Base-by-base conservation (phyloP, 2,888 invertebrate species). In the Chrysotoxum bicinctum region DNA sequence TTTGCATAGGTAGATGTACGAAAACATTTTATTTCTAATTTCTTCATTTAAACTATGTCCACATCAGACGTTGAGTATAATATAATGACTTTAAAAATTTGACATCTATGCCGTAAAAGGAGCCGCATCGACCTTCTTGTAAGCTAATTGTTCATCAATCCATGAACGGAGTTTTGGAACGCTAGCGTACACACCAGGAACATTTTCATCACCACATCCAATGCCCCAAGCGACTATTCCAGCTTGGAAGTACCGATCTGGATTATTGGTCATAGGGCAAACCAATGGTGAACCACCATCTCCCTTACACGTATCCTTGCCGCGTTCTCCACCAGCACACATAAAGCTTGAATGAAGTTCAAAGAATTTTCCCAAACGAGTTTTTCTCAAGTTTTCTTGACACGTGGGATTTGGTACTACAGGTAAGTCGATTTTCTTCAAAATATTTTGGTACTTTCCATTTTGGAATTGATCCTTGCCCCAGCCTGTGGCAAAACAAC, bases 251-350 rank as follows among this genome's bases (percentile, higher is more conserved):
- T 69, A 90, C 4, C 89, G 89, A 54, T 88, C 66, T 1, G 9
- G 16, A 4, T 87, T 43, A 0, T 88, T 88, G 0, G 95, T 94
- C 40, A 90, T 77, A 0, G 87, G 87, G 88, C 96, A 97, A n/a
- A 95, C 95, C 4, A 97, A 91, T 0, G 96, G 96, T 6, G 96
- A 95, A 0, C 96, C 96, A 0, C 96, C 96, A 88, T 97, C 96
- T 3, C 92, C 90, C 14, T 90, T 86, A 66, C 91, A 91, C 0
- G 90, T 89, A 58, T 91, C 91, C 88, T 93, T 93, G 21, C 94
- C 95, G 0, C 90, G 83, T 87, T 95, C 94, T 0, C 96, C 96
- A 0, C 96, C 96, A 0, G 96, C 96, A 88, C 97, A 97, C 81
- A 96, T 93, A 90, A 96, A 96, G 12, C 94, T 94, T 0, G 92